A percentile compares a stretch with the other conserved stretches of the same genome.
These are phyloP conservation scores for Myrmecophaga tridactyla DNA, from an alignment of 2,113 vertebrate species.

Conservation along the genomic window DNA sequence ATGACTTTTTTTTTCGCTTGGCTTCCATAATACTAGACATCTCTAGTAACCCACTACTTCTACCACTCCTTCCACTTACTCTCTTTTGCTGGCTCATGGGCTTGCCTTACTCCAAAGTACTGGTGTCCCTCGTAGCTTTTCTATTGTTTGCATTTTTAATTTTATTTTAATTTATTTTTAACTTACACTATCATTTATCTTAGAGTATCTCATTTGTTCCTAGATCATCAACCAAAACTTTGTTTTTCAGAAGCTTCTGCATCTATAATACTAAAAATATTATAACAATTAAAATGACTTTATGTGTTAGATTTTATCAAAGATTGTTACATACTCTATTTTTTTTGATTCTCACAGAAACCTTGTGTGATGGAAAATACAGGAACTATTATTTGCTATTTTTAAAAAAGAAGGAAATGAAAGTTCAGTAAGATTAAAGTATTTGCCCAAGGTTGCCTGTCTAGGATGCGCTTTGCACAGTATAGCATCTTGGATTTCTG, in stretches of 20 bases:
- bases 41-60: rapidly evolving
- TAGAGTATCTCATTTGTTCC: neutral
- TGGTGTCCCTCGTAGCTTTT: no score
- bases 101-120: neutral
- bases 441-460: neutral
- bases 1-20: no score
- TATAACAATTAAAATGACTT: neutral
- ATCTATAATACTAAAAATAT: neutral
- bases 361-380: neutral
- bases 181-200: neutral
- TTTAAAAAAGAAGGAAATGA: neutral
- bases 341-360: neutral
- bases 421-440: neutral
- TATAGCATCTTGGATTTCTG: neutral
- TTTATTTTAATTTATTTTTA: neutral
- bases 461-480: neutral
- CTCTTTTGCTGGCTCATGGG: neutral
- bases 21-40: rapidly evolving
- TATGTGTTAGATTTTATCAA: neutral
- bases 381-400: neutral
- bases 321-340: neutral
- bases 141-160: neutral
- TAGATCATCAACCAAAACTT: neutral
- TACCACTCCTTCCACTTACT: rapidly evolving
- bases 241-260: neutral